Conservation (phyloP, 2,797 vertebrate genomes). For the Ptychobarbus kaznakovi region DNA sequence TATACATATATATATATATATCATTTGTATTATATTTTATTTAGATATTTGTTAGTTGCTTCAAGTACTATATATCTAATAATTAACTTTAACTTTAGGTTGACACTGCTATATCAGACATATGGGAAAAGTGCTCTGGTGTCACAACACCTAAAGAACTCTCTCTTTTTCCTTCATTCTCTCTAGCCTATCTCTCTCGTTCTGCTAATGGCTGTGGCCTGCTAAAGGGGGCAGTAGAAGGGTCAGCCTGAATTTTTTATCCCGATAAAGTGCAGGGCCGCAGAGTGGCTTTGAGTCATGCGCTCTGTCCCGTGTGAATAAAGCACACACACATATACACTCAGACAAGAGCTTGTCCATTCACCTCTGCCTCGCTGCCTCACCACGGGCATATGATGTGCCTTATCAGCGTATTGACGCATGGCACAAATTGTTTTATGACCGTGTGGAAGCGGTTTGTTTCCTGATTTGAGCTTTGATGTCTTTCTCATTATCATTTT, state of each 20-base stretch:
- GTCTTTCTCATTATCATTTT: constrained; percentile 56
- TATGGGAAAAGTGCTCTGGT: constrained; percentile 9
- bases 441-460: constrained; percentile 46
- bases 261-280: constrained; percentile 50
- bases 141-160: constrained; percentile 19
- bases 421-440: constrained; percentile 56
- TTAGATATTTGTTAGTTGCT: no score
- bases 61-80: not conserved
- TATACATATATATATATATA: no score
- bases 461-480: constrained; percentile 54
- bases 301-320: constrained; percentile 50
- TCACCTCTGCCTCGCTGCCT: constrained; percentile 39
- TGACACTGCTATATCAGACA: not conserved
- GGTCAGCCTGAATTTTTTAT: constrained; percentile 58
- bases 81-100: not conserved
- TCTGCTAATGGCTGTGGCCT: constrained; percentile 47
- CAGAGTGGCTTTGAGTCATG: constrained; percentile 53
- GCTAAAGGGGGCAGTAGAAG: constrained; percentile 43
- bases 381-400: constrained; percentile 50
- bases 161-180: not conserved
- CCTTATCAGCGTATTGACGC: constrained; percentile 52
- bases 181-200: constrained; percentile 13
- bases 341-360: constrained; percentile 27
- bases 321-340: constrained; percentile 31
- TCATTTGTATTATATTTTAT: no score